phyloP scores from a whole-genome alignment of 2,888 invertebrate species.

The Zonitis immaculata region DNA sequence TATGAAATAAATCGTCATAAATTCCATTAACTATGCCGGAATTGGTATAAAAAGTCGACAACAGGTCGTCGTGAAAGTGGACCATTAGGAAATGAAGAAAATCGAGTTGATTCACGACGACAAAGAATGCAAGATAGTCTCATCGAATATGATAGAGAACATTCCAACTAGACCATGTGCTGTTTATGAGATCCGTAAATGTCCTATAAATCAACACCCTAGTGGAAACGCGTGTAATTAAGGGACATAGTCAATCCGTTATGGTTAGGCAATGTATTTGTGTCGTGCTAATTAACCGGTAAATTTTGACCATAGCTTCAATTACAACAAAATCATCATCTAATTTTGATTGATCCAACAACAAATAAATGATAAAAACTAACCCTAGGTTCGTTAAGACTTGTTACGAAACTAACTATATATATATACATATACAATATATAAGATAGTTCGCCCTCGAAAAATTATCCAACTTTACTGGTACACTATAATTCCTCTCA shows the following conservation, averaged over 20 bases:
- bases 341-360: slow-evolving; percentile 3
- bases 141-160: slow-evolving; percentile 49
- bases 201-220: slow-evolving; percentile 54
- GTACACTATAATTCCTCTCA: neutral
- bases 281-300: slow-evolving; percentile 33
- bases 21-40: slow-evolving; percentile 5
- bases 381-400: neutral
- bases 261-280: slow-evolving; percentile 21
- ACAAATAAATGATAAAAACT: neutral
- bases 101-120: slow-evolving; percentile 39
- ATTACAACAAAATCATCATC: slow-evolving; percentile 11
- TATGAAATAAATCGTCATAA: slow-evolving; percentile 1
- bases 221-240: slow-evolving; percentile 48
- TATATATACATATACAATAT: too few species aligned
- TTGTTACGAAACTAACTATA: neutral
- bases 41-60: slow-evolving; percentile 5
- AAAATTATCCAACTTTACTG: slow-evolving; percentile 2
- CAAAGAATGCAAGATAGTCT: slow-evolving; percentile 44
- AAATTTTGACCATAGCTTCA: slow-evolving; percentile 24
- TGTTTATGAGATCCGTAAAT: slow-evolving; percentile 55
- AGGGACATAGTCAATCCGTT: slow-evolving; percentile 42
- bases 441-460: too few species aligned
- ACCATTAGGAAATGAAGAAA: slow-evolving; percentile 25
- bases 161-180: slow-evolving; percentile 49
- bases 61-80: slow-evolving; percentile 5